A percentile compares a stretch with the other conserved stretches of the same genome.
These are phyloP conservation scores for Paralvinella palmiformis DNA, from an alignment of 1,140 invertebrate species.

Conservation along the genomic window DNA sequence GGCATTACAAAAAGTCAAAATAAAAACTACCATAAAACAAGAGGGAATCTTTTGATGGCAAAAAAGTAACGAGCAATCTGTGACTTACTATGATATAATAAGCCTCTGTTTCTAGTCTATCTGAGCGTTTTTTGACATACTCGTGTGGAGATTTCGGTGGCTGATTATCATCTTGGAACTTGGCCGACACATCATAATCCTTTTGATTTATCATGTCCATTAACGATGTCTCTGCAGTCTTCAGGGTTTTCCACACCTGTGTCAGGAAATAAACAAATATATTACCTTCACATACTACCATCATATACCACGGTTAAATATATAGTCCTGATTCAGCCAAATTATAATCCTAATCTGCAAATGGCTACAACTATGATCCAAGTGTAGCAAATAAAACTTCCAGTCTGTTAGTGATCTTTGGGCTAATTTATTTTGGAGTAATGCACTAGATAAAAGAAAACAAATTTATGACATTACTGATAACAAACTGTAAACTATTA, in stretches of 20 bases:
- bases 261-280: background rate
- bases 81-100: slow-evolving; percentile 75
- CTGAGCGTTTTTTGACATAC: slow-evolving; percentile 60
- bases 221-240: slow-evolving; percentile 83
- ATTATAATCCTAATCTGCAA: too few relatives aligned
- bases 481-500: too few relatives aligned
- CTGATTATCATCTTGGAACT: slow-evolving; percentile 58
- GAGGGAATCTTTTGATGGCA: too few relatives aligned
- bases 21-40: background rate
- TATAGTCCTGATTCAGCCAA: too few relatives aligned
- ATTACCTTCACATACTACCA: too few relatives aligned
- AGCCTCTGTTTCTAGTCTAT: slow-evolving; percentile 78
- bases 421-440: too few relatives aligned
- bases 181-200: slow-evolving; percentile 68
- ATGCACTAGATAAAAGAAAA: too few relatives aligned
- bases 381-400: too few relatives aligned
- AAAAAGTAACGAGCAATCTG: too few relatives aligned
- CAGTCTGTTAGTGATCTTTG: too few relatives aligned
- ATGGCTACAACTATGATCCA: too few relatives aligned
- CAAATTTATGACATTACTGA: too few relatives aligned
- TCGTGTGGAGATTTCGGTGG: slow-evolving; percentile 41
- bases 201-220: slow-evolving; percentile 74
- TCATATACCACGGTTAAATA: background rate
- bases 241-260: slow-evolving; percentile 80
- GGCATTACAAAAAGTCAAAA: background rate